A percentile compares a stretch with the other conserved stretches of the same genome.
Conservation (phyloP, 2,888 invertebrate species). For the Caenorhabditis doughertyi region DNA sequence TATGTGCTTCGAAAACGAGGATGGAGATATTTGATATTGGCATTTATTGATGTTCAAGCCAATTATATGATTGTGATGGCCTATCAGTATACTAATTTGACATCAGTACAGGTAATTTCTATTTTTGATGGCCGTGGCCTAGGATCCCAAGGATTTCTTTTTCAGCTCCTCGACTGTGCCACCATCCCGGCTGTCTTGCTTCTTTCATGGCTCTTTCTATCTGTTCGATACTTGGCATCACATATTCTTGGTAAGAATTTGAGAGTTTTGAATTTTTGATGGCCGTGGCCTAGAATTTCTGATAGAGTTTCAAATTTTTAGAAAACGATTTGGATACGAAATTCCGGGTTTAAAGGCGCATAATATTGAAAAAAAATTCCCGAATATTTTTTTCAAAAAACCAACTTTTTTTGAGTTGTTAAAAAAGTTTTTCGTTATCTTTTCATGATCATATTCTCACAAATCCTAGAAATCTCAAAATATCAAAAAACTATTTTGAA, state of each 20-base stretch:
- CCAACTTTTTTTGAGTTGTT: no score
- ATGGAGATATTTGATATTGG: constrained; percentile 87
- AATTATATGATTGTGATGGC: constrained; percentile 90
- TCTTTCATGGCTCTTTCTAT: constrained; percentile 89
- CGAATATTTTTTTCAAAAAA: no score
- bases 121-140: background rate
- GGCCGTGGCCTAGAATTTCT: no score
- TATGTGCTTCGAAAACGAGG: constrained; percentile 62
- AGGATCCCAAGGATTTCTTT: constrained; percentile 84
- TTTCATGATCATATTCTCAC: no score
- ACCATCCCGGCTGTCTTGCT: constrained; percentile 90
- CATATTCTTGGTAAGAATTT: constrained; percentile 68
- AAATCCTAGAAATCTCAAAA: no score
- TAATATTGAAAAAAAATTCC: no score
- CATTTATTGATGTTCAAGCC: constrained; percentile 91
- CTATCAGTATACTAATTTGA: constrained; percentile 88
- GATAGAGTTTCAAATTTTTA: no score
- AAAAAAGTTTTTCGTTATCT: no score
- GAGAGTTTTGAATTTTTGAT: no score
- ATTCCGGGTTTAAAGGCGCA: no score
- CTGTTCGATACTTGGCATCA: constrained; percentile 86
- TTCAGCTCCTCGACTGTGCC: constrained; percentile 91
- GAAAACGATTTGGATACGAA: no score
- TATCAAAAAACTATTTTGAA: no score
- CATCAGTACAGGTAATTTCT: constrained; percentile 87